A percentile compares a stretch with the other conserved stretches of the same genome.
Evolutionary conservation across 2,113 vertebrate genomes (phyloP).

Genomic region (Nestor notabilis): DNA sequence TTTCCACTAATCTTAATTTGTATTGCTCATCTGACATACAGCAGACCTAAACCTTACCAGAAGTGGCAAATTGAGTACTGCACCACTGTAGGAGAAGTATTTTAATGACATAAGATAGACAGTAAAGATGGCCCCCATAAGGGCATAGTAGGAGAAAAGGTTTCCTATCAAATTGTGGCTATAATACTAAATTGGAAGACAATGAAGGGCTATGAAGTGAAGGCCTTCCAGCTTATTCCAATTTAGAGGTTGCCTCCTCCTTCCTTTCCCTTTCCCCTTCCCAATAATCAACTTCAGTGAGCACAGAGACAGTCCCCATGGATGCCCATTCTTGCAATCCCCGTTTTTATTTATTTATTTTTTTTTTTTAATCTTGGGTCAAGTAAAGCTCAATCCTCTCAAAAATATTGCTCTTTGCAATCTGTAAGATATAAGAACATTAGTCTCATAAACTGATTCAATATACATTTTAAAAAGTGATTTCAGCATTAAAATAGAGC

Average conservation of each 20-base stretch:
- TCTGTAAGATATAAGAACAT: background rate
- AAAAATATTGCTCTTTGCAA: background rate
- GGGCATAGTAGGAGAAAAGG: background rate
- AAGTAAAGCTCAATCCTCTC: background rate
- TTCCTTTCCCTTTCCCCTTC: background rate
- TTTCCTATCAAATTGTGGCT: background rate
- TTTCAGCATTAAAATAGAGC: background rate
- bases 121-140: background rate
- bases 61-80: background rate
- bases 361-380: background rate
- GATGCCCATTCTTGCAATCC: background rate
- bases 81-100: background rate
- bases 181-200: background rate
- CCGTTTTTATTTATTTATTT: background rate
- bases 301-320: fast-evolving
- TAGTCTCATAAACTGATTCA: background rate
- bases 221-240: background rate
- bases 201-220: background rate
- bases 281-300: background rate
- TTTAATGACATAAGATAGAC: background rate
- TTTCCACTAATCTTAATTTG: background rate
- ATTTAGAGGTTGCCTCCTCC: background rate
- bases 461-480: background rate
- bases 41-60: background rate
- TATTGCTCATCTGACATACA: background rate